Evolutionary conservation across 1,140 invertebrate species (phyloP).

Genomic region (Octopus sinensis): DNA sequence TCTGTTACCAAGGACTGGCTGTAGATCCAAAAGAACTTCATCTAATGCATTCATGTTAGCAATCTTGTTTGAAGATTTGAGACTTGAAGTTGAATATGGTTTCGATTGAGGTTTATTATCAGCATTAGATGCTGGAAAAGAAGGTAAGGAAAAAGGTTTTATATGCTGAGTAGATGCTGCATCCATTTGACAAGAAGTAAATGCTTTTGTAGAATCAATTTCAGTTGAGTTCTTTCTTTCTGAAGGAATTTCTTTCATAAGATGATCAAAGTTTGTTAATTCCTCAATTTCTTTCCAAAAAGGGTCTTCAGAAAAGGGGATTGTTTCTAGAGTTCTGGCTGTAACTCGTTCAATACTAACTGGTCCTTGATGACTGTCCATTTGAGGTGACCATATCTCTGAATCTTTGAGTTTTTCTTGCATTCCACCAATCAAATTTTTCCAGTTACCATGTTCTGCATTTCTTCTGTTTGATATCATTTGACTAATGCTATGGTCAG

Average conservation of each 20-base stretch:
- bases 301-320: constrained; percentile 50
- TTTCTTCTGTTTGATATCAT: neutral
- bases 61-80: constrained; percentile 23
- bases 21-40: constrained; percentile 49
- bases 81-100: neutral
- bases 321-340: constrained; percentile 50
- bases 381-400: constrained; percentile 49
- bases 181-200: neutral
- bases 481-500: neutral
- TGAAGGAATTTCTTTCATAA: constrained; percentile 1
- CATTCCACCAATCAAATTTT: constrained; percentile 28
- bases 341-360: constrained; percentile 51
- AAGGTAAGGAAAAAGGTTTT: neutral
- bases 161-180: neutral
- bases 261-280: constrained; percentile 45
- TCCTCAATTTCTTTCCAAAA: constrained; percentile 53
- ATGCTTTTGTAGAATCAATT: neutral
- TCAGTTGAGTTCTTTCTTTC: neutral
- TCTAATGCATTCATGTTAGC: constrained; percentile 44
- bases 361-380: constrained; percentile 44
- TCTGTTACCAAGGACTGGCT: constrained; percentile 43
- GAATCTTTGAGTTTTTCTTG: constrained; percentile 32
- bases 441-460: constrained; percentile 19
- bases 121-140: neutral
- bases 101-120: neutral